Conservation (phyloP, 2,797 vertebrate species). For the Hylomyscus alleni region DNA sequence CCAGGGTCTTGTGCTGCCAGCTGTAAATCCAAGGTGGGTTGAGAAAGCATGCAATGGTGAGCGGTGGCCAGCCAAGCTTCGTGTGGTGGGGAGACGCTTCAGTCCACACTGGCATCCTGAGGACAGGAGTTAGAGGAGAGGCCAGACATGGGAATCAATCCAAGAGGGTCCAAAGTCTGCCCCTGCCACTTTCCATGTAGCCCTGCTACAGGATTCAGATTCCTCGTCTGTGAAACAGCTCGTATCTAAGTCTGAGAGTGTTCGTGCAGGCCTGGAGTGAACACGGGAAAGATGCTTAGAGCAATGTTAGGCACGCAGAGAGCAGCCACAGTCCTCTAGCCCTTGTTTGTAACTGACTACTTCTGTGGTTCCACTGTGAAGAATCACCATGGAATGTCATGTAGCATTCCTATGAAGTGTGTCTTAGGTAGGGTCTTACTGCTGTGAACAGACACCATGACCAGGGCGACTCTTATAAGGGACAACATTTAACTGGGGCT, state of each 20-base stretch:
- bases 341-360: accelerated
- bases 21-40: not conserved
- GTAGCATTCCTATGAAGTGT: not conserved
- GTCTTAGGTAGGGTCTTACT: too few relatives aligned
- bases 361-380: not conserved
- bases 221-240: not conserved
- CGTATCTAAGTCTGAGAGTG: not conserved
- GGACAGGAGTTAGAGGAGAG: not conserved
- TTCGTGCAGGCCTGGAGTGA: not conserved
- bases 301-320: accelerated
- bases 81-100: accelerated
- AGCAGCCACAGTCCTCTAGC: too few relatives aligned
- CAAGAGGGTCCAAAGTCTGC: not conserved
- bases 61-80: not conserved
- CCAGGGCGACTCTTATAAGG: too few relatives aligned
- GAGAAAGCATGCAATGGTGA: accelerated
- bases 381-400: not conserved
- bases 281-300: not conserved
- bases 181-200: not conserved
- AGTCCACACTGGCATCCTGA: not conserved
- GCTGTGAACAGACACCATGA: too few relatives aligned
- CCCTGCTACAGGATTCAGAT: not conserved
- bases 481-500: too few relatives aligned
- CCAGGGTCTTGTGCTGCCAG: not conserved
- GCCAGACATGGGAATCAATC: not conserved